A percentile compares a stretch with the other conserved stretches of the same genome.
Evolutionary conservation across 2,888 invertebrate species (phyloP).

Genomic region (Periphyllus acericola): DNA sequence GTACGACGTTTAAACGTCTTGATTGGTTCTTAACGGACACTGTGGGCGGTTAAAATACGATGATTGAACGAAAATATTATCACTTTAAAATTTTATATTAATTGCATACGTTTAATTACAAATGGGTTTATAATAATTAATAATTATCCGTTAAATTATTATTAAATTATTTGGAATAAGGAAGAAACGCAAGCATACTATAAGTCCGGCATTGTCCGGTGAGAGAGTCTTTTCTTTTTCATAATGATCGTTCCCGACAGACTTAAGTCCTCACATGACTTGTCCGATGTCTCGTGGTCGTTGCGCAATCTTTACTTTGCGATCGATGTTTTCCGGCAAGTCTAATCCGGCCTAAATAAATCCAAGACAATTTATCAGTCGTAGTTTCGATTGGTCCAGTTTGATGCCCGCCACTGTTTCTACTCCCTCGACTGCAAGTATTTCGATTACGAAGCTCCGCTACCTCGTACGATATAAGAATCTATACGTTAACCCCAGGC

Average conservation of each 20-base stretch:
- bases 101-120: too few species aligned
- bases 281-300: background rate
- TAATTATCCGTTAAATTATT: too few species aligned
- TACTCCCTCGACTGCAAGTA: background rate
- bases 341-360: background rate
- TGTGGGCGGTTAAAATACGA: too few species aligned
- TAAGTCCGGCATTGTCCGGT: background rate
- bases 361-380: background rate
- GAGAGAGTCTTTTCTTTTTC: background rate
- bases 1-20: background rate
- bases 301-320: background rate
- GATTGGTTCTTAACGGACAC: too few species aligned
- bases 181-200: background rate
- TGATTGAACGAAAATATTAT: too few species aligned
- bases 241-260: background rate
- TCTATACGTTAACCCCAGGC: too few species aligned
- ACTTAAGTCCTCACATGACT: background rate
- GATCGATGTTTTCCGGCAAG: background rate
- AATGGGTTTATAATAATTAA: too few species aligned
- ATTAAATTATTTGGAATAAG: background rate
- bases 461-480: background rate
- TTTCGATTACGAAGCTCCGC: background rate
- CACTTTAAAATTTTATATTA: too few species aligned
- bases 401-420: background rate
- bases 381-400: background rate